Percentiles rank a stretch among this genome's conserved stretches.
These are phyloP conservation scores for Aspiorhynchus laticeps DNA, from an alignment of 2,113 vertebrate genomes.

Conservation along the genomic window DNA sequence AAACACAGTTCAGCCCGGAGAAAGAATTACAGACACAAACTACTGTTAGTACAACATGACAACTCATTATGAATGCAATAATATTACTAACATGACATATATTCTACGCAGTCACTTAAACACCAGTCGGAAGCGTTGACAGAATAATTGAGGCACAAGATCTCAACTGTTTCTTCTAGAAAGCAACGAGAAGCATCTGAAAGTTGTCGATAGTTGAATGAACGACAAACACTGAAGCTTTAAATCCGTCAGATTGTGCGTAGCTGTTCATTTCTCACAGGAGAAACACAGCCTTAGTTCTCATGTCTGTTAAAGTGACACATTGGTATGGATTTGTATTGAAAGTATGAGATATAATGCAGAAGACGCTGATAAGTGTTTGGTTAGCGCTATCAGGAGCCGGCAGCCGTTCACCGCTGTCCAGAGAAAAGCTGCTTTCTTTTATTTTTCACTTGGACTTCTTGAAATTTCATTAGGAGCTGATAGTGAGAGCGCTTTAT, in stretches of 20 bases:
- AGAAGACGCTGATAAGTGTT: slow-evolving; percentile 19
- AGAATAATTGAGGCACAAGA: not conserved
- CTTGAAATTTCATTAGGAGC: slow-evolving; percentile 56
- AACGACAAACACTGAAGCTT: not conserved
- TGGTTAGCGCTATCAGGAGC: slow-evolving; percentile 24
- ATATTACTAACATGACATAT: not conserved
- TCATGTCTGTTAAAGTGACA: not conserved
- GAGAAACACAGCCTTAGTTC: not conserved
- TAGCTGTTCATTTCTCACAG: not conserved
- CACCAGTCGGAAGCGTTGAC: not conserved
- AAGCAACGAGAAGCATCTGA: not conserved
- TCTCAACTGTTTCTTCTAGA: not conserved
- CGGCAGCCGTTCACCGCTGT: slow-evolving; percentile 37
- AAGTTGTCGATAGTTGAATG: not conserved
- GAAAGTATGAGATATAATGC: not conserved
- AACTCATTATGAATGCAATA: not conserved
- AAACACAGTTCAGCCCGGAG: slow-evolving; percentile 3
- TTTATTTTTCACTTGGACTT: slow-evolving; percentile 39
- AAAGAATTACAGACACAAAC: not conserved
- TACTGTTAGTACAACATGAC: not conserved
- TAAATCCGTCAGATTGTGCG: not conserved
- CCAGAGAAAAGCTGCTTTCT: slow-evolving; percentile 36
- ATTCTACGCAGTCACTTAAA: not conserved
- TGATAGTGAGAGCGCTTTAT: slow-evolving; percentile 44
- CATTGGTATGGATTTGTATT: slow-evolving; percentile 7